Percentiles rank a stretch among this genome's conserved stretches.
Conservation (phyloP, 2,113 vertebrate species). For the Cromileptes altivelis region DNA sequence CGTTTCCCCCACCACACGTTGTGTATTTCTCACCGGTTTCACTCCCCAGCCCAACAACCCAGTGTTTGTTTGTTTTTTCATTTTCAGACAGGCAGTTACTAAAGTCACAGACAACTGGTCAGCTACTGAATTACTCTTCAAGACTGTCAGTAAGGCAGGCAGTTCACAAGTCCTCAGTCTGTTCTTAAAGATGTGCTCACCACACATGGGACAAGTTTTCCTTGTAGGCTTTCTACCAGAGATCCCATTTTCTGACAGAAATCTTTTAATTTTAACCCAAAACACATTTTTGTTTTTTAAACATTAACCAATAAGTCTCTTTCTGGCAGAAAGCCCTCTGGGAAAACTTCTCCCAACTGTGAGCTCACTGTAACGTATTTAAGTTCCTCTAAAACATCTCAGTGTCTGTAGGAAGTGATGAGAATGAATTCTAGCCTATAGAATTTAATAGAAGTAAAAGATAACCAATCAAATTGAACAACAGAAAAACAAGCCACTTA, state of each 20-base stretch:
- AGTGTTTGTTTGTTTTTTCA: neutral
- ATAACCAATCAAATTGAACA: neutral
- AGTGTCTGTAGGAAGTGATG: neutral
- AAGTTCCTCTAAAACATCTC: slow-evolving; percentile 12
- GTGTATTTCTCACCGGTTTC: neutral
- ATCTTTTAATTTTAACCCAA: too few species aligned
- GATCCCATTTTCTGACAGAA: too few species aligned
- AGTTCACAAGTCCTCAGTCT: slow-evolving; percentile 13
- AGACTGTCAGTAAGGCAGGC: slow-evolving; percentile 49
- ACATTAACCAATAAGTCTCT: too few species aligned
- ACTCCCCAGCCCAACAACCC: neutral
- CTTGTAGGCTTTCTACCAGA: too few species aligned
- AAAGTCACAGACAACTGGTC: slow-evolving; percentile 69
- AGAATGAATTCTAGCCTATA: neutral
- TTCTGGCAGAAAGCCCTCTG: too few species aligned
- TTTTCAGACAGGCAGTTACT: slow-evolving; percentile 32
- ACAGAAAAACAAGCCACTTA: neutral
- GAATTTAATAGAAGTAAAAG: neutral
- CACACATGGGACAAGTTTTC: too few species aligned
- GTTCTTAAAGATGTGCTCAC: slow-evolving; percentile 4
- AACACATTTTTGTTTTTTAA: too few species aligned
- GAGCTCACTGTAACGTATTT: neutral
- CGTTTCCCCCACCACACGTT: neutral
- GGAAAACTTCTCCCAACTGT: too few species aligned
- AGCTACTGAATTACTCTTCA: slow-evolving; percentile 36